Base-by-base conservation (phyloP, 1,140 invertebrate genomes). In the Drosophila asahinai region DNA sequence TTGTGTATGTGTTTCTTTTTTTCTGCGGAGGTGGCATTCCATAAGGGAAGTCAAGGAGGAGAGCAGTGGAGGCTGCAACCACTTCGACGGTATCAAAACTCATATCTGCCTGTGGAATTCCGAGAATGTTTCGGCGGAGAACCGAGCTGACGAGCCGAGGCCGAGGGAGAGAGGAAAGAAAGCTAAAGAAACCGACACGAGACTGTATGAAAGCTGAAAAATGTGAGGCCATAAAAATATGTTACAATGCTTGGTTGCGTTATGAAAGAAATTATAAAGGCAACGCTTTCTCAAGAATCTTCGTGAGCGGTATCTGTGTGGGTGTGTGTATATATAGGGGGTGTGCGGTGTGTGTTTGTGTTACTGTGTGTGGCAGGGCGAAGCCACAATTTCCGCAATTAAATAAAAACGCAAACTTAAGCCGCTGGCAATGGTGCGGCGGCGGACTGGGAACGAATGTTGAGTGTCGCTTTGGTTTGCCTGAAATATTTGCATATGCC, bases 351-450 rank as follows among this genome's bases (percentile, higher is more conserved):
- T 58, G 36, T 66, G 52, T 54, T 49, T 52, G 51, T 79, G 9
- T 36, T 11, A 11, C 9, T 36, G 65, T 48, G 62, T 47, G 66
- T 64, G 68, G 59, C 77, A 68, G 68, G 72, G 81, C 77, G 77
- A 83, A 81, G 86, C 86, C 86, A 75, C 83, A 87, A 89, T 90
- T 90, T 90, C 86, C 86, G 86, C 86, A 90, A 90, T 90, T 90
- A 90, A 90, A 90, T 90, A 90, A 90, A 90, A 90, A 90, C 86
- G 86, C 86, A 90, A 90, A 90, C 86, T 90, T 86, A 86, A 90
- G 86, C 86, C 86, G 82, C 77, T 52, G 62, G 68, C 60, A 57
- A 49, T 49, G 72, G 55, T 15, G 38, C 15, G 43, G 19, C n/a
- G 65, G 43, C 19, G 71, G 82, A 33, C 15, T 74, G 54, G 57